Evolutionary conservation across 2,113 vertebrate genomes (phyloP).

Genomic region (Stegastes partitus): DNA sequence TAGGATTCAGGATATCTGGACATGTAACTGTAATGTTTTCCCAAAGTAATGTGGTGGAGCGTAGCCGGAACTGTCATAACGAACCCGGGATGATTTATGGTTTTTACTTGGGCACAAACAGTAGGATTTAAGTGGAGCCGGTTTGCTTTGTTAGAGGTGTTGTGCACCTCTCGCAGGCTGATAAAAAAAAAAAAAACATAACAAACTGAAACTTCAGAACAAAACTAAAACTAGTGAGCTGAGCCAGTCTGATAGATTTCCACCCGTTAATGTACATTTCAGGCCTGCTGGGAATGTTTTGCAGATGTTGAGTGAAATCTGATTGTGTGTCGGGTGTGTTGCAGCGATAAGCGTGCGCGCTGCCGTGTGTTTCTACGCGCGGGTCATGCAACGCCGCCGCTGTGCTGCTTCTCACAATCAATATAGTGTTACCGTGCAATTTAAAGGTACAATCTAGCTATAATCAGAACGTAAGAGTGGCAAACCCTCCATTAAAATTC

Average conservation of each 20-base stretch:
- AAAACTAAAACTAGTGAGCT: constrained; percentile 48
- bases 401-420: constrained; percentile 30
- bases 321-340: constrained; percentile 37
- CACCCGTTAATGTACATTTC: constrained; percentile 48
- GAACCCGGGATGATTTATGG: constrained; percentile 77
- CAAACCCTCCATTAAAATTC: neutral
- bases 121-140: constrained; percentile 65
- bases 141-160: constrained; percentile 58
- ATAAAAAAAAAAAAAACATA: constrained; percentile 37
- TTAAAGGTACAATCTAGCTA: constrained; percentile 27
- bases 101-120: constrained; percentile 59
- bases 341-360: constrained; percentile 10
- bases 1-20: constrained; percentile 50
- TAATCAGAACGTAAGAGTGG: neutral
- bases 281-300: constrained; percentile 50
- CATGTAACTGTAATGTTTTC: constrained; percentile 64
- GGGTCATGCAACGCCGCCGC: neutral
- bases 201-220: constrained; percentile 46
- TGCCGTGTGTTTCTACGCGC: constrained; percentile 2
- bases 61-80: constrained; percentile 68
- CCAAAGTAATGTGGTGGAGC: constrained; percentile 63
- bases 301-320: constrained; percentile 59
- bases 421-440: constrained; percentile 8
- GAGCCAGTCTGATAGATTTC: constrained; percentile 60
- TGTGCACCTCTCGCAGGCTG: constrained; percentile 33